phyloP scores from a whole-genome alignment of 2,113 vertebrate species.

The Alexandromys fortis region DNA sequence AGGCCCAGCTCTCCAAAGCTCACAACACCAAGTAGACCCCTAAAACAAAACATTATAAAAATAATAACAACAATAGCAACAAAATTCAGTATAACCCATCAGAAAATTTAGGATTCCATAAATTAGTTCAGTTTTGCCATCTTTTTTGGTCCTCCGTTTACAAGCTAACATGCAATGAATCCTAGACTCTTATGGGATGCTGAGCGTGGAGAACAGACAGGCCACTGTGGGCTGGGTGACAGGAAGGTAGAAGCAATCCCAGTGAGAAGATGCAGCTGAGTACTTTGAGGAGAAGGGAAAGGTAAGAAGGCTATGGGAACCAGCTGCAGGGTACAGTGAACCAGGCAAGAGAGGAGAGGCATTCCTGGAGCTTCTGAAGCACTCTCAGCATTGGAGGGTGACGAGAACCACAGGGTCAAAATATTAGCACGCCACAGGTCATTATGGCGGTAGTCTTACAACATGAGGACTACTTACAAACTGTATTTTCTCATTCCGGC shows the following conservation, averaged over 20 bases:
- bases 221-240: neutral
- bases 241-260: neutral
- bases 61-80: neutral
- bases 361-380: neutral
- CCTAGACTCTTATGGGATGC: neutral
- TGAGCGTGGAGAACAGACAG: neutral
- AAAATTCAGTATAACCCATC: neutral
- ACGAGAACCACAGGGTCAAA: neutral
- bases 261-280: neutral
- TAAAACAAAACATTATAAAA: neutral
- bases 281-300: neutral
- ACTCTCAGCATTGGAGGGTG: neutral
- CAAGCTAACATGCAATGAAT: neutral
- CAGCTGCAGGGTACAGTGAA: neutral
- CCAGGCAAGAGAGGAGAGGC: neutral
- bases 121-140: constrained; percentile 26
- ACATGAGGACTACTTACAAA: constrained; percentile 27
- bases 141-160: neutral
- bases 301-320: neutral
- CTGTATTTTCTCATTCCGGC: constrained; percentile 33
- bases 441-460: constrained; percentile 13
- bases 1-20: neutral
- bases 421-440: neutral
- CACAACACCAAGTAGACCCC: neutral
- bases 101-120: constrained; percentile 38